A percentile compares a stretch with the other conserved stretches of the same genome.
Evolutionary conservation across 2,888 invertebrate genomes (phyloP).

Genomic region (Ophion ellenae): DNA sequence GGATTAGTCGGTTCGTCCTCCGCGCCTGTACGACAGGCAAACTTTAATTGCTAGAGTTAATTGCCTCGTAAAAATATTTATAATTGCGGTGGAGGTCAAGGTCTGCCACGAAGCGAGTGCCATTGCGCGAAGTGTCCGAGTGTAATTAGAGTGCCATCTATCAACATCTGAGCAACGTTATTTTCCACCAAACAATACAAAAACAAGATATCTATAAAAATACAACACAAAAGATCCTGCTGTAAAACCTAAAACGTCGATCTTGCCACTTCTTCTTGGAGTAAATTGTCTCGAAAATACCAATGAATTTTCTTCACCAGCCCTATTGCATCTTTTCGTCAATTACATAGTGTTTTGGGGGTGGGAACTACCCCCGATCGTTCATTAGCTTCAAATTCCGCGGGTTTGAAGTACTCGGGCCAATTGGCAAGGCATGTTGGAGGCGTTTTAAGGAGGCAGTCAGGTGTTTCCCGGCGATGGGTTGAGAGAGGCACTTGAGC

Average conservation of each 20-base stretch:
- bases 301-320: neutral
- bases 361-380: neutral
- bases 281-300: neutral
- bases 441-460: conserved; percentile 26
- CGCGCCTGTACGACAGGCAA: conserved; percentile 38
- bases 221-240: neutral
- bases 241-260: neutral
- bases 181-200: conserved; percentile 9
- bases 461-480: conserved; percentile 46
- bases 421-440: conserved; percentile 19
- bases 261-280: neutral
- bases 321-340: neutral
- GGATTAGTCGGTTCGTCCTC: conserved; percentile 25
- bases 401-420: conserved; percentile 42
- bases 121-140: conserved; percentile 40
- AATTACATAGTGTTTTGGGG: conserved; percentile 9
- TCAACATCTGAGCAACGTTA: conserved; percentile 9
- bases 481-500: conserved; percentile 38
- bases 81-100: conserved; percentile 54
- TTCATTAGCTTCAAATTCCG: conserved; percentile 32
- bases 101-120: conserved; percentile 6
- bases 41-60: conserved; percentile 62
- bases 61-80: conserved; percentile 61
- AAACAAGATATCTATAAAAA: conserved; percentile 2
- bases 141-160: neutral